Percentiles rank a stretch among this genome's conserved stretches.
Conservation (phyloP, 2,113 vertebrate genomes). For the Mobula birostris region DNA sequence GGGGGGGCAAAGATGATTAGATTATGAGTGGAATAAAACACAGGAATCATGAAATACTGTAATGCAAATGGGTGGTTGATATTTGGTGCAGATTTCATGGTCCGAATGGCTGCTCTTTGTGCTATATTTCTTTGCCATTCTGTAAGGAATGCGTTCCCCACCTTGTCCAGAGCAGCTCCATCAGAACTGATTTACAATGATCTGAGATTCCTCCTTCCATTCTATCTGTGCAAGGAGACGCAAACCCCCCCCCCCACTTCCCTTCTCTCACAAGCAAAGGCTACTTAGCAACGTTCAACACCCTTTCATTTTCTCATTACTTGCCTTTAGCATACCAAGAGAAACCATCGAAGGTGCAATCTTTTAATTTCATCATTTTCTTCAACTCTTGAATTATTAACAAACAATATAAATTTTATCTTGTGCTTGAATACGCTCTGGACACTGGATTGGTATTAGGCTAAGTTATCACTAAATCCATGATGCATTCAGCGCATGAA, state of each 20-base stretch:
- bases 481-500: not conserved
- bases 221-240: not conserved
- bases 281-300: not conserved
- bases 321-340: not conserved
- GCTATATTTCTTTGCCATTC: too few species aligned
- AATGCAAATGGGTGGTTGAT: too few species aligned
- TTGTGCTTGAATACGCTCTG: not conserved
- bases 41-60: too few species aligned
- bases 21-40: too few species aligned
- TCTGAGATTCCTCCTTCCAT: not conserved
- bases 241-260: not conserved
- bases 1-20: too few species aligned
- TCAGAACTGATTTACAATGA: not conserved
- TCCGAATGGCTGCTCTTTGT: too few species aligned
- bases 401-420: constrained; percentile 1
- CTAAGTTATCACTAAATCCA: constrained; percentile 32
- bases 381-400: not conserved
- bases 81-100: too few species aligned
- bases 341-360: not conserved
- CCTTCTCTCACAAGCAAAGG: not conserved
- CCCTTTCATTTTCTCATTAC: not conserved
- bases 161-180: not conserved
- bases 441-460: not conserved
- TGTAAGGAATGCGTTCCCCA: not conserved
- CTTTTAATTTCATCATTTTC: constrained; percentile 2